Evolutionary conservation across 2,797 vertebrate species (phyloP), one percentile per base, ranked within the genome.

Genomic region (Cyclura pinguis): DNA sequence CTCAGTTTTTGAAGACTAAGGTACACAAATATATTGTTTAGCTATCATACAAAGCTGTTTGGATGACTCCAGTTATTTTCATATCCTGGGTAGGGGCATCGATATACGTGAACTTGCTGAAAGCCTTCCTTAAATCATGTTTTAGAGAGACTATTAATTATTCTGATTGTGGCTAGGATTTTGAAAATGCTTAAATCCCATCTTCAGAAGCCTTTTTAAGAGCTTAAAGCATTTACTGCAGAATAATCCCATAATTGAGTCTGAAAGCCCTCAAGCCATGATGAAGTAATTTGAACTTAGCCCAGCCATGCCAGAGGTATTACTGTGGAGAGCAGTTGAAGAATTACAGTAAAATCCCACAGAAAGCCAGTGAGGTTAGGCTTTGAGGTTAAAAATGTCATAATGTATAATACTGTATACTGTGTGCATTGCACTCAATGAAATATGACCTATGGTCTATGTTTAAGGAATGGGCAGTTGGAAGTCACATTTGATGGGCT

Each of bases 191-290:
- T 90, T 81, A 86, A 80, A 90, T 90, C 84, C 64, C 42, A 59
- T 80, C 84, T 62, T 80, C 84, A 90, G 77, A 85, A 86, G 89
- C 64, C 64, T 90, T 89, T 82, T 72, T 57, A 80, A 64, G 35
- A 90, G 50, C 76, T 86, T 80, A 90, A 86, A 80, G 76, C 64
- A 90, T 38, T 86, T 85, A 90, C 50, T 59, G 76, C 24, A 80
- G 64, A 90, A 47, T 90, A 85, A 82, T 82, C 80, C 87, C 80
- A 82, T 88, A 88, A 88, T 73, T 88, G 87, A 55, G 50, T 88
- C 47, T 86, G 84, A 90, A 90, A 81, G 77, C 77, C 84, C 20
- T 81, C 20, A 29, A 80, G 78, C 55, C 89, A 90, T 29, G 52
- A 85, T 86, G 67, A 86, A 86, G 67, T 73, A 29, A 86, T 59